Conservation (phyloP, 2,888 invertebrate species). For the Lydus trimaculatus region DNA sequence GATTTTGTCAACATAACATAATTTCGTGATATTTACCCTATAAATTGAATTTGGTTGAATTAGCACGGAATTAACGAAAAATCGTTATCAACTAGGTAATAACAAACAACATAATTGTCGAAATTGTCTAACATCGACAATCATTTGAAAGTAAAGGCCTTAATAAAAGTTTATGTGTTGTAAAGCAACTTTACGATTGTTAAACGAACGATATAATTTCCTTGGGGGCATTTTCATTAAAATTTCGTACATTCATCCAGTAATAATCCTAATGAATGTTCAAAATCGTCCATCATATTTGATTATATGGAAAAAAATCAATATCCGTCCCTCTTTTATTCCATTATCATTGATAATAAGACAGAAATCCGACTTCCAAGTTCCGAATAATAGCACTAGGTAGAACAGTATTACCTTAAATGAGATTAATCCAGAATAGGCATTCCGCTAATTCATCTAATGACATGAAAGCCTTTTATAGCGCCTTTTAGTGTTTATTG, state of each 20-base stretch:
- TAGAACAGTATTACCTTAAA: constrained; percentile 31
- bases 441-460: constrained; percentile 39
- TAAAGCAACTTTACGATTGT: constrained; percentile 6
- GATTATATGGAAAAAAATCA: not conserved
- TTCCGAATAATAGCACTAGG: not conserved
- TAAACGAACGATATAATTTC: constrained; percentile 1
- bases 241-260: constrained; percentile 13
- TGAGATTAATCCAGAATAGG: constrained; percentile 36
- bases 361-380: not conserved
- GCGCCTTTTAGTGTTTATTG: constrained; percentile 40
- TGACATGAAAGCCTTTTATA: constrained; percentile 42
- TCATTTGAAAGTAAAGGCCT: constrained; percentile 5
- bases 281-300: not conserved
- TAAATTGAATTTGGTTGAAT: no score
- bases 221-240: not conserved
- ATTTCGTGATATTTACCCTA: no score
- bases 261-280: not conserved
- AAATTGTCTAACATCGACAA: constrained; percentile 10
- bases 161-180: constrained; percentile 23
- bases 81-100: no score
- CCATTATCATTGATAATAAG: not conserved
- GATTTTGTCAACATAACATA: no score
- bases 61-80: no score
- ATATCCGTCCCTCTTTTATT: not conserved
- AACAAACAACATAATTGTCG: not conserved